Conservation (phyloP, 2,113 vertebrate species). For the Axis porcinus region DNA sequence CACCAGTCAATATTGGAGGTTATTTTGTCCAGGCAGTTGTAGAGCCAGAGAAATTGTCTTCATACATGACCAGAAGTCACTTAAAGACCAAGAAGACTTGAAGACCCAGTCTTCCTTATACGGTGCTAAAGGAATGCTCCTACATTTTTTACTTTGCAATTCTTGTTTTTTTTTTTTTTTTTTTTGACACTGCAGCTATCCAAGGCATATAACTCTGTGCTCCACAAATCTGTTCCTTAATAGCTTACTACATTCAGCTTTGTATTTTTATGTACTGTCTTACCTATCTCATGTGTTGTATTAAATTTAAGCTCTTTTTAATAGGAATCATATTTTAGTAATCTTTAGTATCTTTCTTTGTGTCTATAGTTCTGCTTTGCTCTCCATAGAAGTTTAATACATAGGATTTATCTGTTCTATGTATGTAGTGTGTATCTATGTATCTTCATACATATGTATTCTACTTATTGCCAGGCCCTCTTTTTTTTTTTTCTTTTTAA, state of each 20-base stretch:
- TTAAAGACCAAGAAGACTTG: not conserved
- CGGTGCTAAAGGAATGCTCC: not conserved
- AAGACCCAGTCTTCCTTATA: not conserved
- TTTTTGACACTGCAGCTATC: not conserved
- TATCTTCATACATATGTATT: not conserved
- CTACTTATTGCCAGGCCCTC: not conserved
- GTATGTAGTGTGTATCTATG: not conserved
- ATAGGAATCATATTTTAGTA: not conserved
- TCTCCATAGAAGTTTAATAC: not conserved
- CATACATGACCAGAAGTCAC: not conserved
- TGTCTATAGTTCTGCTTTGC: not conserved
- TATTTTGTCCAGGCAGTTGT: not conserved
- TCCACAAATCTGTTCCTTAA: not conserved
- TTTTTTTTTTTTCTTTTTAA: not conserved
- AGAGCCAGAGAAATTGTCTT: not conserved
- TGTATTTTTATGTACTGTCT: constrained; percentile 12
- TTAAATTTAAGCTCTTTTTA: constrained; percentile 24
- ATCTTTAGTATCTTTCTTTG: not conserved
- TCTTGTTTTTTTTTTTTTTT: constrained; percentile 6
- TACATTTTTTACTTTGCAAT: not conserved
- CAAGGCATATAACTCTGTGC: not conserved
- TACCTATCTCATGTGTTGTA: not conserved
- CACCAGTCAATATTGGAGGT: not conserved
- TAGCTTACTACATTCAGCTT: not conserved
- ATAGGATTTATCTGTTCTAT: not conserved